Percentiles rank a stretch among this genome's conserved stretches.
phyloP scores from a whole-genome alignment of 2,797 vertebrate genomes.

The Pseudochirops cupreus region DNA sequence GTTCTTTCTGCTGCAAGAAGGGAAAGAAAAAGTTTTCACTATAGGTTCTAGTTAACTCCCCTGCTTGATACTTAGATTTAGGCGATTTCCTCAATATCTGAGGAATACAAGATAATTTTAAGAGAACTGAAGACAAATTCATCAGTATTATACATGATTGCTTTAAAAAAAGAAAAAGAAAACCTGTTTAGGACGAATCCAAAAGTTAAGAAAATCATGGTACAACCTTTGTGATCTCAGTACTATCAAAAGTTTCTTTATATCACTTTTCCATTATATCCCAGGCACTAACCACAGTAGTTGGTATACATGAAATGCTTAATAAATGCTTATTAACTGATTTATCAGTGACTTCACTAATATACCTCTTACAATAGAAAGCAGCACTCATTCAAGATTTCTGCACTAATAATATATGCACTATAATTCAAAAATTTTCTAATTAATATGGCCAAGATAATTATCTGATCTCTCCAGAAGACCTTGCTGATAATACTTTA shows the following conservation, averaged over 20 bases:
- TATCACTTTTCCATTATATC: not conserved
- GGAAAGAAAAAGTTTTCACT: conserved; percentile 61
- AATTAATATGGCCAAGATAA: not conserved
- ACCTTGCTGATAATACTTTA: not conserved
- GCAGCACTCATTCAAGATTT: conserved; percentile 35
- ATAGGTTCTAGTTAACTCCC: conserved; percentile 30
- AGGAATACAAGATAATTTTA: conserved; percentile 31
- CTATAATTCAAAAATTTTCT: conserved; percentile 41
- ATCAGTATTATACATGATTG: not conserved
- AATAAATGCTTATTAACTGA: not conserved
- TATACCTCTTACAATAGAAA: not conserved
- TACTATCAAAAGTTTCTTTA: conserved; percentile 1
- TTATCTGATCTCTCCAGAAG: not conserved
- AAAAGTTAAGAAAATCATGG: conserved; percentile 38
- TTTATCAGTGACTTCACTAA: not conserved
- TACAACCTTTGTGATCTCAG: conserved; percentile 49
- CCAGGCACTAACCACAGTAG: not conserved
- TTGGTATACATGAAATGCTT: not conserved
- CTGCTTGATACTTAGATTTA: conserved; percentile 49
- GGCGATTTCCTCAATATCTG: conserved; percentile 32
- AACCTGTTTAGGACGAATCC: conserved; percentile 30
- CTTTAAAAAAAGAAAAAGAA: not conserved
- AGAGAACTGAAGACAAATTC: not conserved
- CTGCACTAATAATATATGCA: not conserved
- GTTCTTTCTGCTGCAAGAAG: not conserved